Conservation (phyloP, 2,888 invertebrate genomes). For the Phytoseiulus persimilis region DNA sequence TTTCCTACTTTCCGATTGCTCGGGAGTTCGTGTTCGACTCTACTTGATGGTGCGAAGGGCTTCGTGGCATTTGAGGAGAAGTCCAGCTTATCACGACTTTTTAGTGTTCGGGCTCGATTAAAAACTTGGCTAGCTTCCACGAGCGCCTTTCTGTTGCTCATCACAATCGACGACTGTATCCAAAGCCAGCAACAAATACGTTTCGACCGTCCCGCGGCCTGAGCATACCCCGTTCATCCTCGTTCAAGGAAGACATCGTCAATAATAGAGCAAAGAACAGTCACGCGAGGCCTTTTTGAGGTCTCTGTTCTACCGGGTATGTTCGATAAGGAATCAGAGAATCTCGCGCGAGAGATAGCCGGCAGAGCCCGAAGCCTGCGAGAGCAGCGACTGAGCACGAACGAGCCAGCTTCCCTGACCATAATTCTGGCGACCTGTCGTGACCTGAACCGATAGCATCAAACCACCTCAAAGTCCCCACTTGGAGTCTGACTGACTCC, state of each 20-base stretch:
- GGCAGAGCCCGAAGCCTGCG: neutral
- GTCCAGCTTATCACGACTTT: neutral
- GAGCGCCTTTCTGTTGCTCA: no score
- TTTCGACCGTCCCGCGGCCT: neutral
- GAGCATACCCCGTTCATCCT: neutral
- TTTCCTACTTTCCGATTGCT: no score
- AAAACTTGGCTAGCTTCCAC: no score
- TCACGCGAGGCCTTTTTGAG: neutral
- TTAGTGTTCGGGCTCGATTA: no score
- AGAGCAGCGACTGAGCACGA: neutral
- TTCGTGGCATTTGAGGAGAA: no score
- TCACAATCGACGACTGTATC: no score
- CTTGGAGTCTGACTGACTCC: neutral
- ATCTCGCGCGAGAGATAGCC: neutral
- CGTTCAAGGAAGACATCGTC: neutral
- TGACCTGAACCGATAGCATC: neutral
- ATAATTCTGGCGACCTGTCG: neutral
- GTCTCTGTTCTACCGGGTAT: neutral
- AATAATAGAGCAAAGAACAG: neutral
- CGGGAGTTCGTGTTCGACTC: no score
- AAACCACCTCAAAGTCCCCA: neutral
- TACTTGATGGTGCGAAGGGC: no score
- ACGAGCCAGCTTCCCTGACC: neutral
- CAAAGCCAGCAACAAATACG: no score
- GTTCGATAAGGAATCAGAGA: neutral